Evolutionary conservation across 2,113 vertebrate genomes (phyloP), one percentile per base, ranked within the genome.

Genomic region (Bolborhynchus lineola): DNA sequence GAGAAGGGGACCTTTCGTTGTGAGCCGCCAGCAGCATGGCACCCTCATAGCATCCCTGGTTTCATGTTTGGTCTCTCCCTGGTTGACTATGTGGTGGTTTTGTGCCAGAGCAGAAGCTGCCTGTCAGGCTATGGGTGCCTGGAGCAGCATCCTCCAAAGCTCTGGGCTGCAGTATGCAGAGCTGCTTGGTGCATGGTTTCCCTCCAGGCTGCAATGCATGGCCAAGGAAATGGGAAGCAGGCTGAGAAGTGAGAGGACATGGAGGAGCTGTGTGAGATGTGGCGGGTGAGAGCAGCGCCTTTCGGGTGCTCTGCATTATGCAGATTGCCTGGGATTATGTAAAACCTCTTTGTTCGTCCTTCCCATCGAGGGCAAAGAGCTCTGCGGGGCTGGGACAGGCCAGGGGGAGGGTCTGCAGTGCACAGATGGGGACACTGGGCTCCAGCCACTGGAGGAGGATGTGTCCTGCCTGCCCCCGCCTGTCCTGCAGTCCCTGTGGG

Each of bases 291-390:
- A 81, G 63, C 16, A 1, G 80, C 64, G 41, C 1, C 2, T 74
- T 75, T 81, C 1, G 7, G 60, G 75, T 15, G 17, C 60, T 0
- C 1, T 77, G 80, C 17, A 2, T 91, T 88, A 86, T 68, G 86
- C 59, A 86, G 57, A 95, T 88, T 3, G 1, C 46, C 15, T 14
- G 18, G 71, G 82, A 94, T 92, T 92, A 78, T 68, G 83, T 70
- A 63, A 94, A 95, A 91, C 39, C 69, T 67, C 75, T 96, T 94
- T 92, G 88, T 92, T 80, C 75, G 14, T 47, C 70, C 37, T 90
- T 67, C 41, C 42, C 1, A 3, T 25, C 0, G 13, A 81, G 63
- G 52, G 82, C 75, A 90, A 90, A 88, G 75, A 90, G 68, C 86
- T 90, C 57, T 0, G 26, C 5, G 33, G 67, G 86, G 52, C 75